Base-by-base conservation (phyloP, 1,140 invertebrate genomes). In the Drosophila nasuta region DNA sequence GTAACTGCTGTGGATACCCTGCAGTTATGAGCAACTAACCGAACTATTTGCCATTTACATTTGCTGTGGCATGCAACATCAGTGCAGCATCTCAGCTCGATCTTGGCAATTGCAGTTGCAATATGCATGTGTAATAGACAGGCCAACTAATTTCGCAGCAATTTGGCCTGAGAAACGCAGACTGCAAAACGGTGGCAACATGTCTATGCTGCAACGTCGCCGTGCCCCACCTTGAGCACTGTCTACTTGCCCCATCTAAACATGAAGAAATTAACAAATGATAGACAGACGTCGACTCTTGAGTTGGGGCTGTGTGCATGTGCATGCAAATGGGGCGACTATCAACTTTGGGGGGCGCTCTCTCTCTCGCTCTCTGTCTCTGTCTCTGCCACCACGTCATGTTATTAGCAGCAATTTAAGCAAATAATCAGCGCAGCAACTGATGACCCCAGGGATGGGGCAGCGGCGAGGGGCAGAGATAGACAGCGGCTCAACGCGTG, bases 351-450 rank as follows among this genome's bases (percentile, higher is more conserved):
- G 66, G 73, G 62, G 69, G 60, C 68, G 60, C 72, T 56, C 43
- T 45, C 51, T 74, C 68, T 83, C 62, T 80, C 10, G 15, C 43
- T 33, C 58, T 73, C 66, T 79, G 54, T 35, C 52, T 43, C 63
- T 72, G 49, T 77, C 60, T 79, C 52, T 72, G 82, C 79, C 81
- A 80, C 78, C 90, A 91, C 79, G 91, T 92, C 91, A 92, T 92
- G 91, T 92, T 92, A 92, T 92, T 92, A 92, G 90, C 91, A 92
- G 91, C 91, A 92, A 92, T 92, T 92, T 92, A 91, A 91, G 90
- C 91, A 92, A 92, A 92, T 92, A 92, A 91, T 88, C 90, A 90
- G 76, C 77, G 81, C 78, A 69, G 72, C 81, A 89, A 77, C 85
- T 85, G 82, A 76, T 82, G 75, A 77, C 60, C 66, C 35, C 25